Evolutionary conservation across 2,797 vertebrate species (phyloP), one percentile per base, ranked within the genome.

Genomic region (Poliocrania exsul): DNA sequence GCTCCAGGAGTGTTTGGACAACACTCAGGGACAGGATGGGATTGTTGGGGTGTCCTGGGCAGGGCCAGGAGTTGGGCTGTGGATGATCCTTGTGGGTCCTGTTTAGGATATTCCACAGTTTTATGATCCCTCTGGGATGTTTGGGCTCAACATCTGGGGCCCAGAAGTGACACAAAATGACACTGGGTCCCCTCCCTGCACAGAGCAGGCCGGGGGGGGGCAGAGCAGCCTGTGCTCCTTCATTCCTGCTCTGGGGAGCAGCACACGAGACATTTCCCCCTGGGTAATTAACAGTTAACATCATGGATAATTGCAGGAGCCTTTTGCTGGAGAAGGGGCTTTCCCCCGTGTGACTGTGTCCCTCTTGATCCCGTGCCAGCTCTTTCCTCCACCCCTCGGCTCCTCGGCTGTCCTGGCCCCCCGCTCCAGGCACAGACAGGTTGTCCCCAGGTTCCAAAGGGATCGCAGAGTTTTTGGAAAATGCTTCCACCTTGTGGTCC

Each of bases 401-500:
- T 18, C 58, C 54, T 5, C 1, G 58, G 46, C 58, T 5, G 42
- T 7, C 17, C 33, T 2, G 66, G 13, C 5, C 23, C 8, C 7
- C 9, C 1, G 40, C 38, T 28, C 58, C 51, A 4, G 42, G 3
- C 64, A 6, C 20, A 5, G 17, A 8, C 54, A 2, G 54, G 50
- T 11, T 17, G 5, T 15, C 42, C 56, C 18, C 42, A 1, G 4
- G 3, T 28, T 31, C 54, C 8, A 6, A 21, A 21, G 35, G 9
- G 42, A 10, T 6, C 4, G 42, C 42, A 20, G 54, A 92, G 87
- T 10, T 80, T 92, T 92, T 84, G 94, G 92, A 78, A 89, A 92
- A 96, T 94, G 93, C 95, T 91, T 88, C 95, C 97, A 94, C 78
- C 96, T 89, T 69, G 95, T 65, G 96, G 96, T 20, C 5, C 51